These are phyloP conservation scores for Petrocephalus sullivani DNA, from an alignment of 2,797 vertebrate genomes.

Conservation along the genomic window DNA sequence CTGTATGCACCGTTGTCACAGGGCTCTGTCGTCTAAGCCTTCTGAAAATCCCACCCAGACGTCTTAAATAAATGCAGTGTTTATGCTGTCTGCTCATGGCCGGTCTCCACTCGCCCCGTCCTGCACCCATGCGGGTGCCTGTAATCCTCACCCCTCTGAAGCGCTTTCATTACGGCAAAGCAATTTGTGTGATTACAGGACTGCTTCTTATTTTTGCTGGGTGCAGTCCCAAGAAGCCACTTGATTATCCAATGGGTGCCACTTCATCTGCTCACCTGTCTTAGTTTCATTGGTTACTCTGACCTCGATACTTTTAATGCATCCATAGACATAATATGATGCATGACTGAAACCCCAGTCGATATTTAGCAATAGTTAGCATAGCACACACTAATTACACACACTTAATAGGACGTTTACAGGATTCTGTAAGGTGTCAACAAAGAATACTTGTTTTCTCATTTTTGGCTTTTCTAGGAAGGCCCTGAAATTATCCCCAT, in stretches of 20 bases:
- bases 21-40: not conserved
- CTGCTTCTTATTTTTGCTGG: not conserved
- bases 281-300: not conserved
- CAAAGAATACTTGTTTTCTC: not conserved
- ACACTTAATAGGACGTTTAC: not conserved
- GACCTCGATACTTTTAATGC: not conserved
- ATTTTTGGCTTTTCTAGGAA: not conserved
- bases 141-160: not conserved
- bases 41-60: not conserved
- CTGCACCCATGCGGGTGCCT: not conserved
- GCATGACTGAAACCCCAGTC: not conserved
- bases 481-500: not conserved
- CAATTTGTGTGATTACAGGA: not conserved
- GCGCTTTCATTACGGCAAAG: not conserved
- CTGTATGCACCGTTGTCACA: not conserved
- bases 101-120: not conserved
- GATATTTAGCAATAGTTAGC: not conserved
- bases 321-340: not conserved
- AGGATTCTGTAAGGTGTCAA: not conserved
- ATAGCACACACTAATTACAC: not conserved
- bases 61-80: not conserved
- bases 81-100: not conserved
- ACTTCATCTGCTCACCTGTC: not conserved
- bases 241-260: not conserved
- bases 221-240: not conserved